Conservation (phyloP, 2,113 vertebrate genomes). For the Cynocephalus volans region DNA sequence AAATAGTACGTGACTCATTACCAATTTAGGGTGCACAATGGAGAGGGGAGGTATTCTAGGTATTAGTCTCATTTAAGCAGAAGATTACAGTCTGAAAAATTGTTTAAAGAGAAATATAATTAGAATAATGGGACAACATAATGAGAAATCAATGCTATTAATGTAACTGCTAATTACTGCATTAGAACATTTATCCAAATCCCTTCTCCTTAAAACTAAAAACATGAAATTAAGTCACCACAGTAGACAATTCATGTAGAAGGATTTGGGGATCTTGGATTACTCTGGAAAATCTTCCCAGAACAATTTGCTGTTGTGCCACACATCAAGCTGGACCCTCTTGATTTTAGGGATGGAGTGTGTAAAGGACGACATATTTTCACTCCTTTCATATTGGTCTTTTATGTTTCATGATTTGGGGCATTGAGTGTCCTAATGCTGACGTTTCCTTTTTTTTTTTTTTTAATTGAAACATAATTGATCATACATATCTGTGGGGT, state of each 20-base stretch:
- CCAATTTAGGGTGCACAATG: conserved; percentile 47
- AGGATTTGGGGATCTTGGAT: conserved; percentile 45
- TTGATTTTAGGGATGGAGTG: neutral
- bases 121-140: conserved; percentile 82
- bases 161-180: conserved; percentile 85
- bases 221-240: conserved; percentile 83
- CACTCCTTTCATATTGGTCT: neutral
- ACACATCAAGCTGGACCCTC: neutral
- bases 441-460: too few relatives aligned
- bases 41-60: conserved; percentile 54
- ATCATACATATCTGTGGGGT: too few relatives aligned
- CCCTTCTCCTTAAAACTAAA: conserved; percentile 79
- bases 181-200: conserved; percentile 85
- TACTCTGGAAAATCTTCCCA: conserved; percentile 63
- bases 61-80: conserved; percentile 64
- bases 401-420: neutral
- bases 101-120: conserved; percentile 85
- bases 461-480: too few relatives aligned
- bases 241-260: conserved; percentile 69
- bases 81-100: conserved; percentile 80
- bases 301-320: conserved; percentile 19
- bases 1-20: conserved; percentile 70
- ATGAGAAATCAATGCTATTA: conserved; percentile 85
- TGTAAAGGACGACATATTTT: neutral
- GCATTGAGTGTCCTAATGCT: neutral